Evolutionary conservation across 2,888 invertebrate species (phyloP), one percentile per base, ranked within the genome.

Genomic region (Cancer borealis): DNA sequence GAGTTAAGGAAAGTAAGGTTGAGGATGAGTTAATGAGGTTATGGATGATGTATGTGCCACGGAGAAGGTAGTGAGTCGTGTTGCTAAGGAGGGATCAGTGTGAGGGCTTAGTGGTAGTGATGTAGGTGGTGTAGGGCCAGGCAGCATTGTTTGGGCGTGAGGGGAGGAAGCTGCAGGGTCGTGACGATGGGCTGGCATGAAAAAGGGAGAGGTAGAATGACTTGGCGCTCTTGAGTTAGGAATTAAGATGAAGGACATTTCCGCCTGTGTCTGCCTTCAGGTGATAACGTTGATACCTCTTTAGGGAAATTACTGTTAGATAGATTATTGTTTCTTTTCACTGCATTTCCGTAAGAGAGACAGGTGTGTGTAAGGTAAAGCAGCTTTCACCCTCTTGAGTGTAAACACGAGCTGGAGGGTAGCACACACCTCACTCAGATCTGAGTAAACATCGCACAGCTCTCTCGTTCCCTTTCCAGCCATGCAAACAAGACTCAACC

Each of bases 111-210:
- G 39, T 39, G 39, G 84, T 84, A 26, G n/a, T 79, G 26, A 39
- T 30, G 30, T 30, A 39, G 39, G 3, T 39, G 84, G 30, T 21
- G 12, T 5, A 60, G 60, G 60, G 60, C 39, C 12, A 6, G 84
- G 84, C 39, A 84, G 30, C 84, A 84, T 84, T 84, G 84, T 84
- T 30, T 84, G 39, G 84, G 84, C 12, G 84, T 84, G 39, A 84
- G 39, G 39, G 84, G 84, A 30, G 39, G 30, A 84, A 84, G 26
- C 84, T 39, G 39, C 84, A 39, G 6, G 14, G 26, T 39, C 84
- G 84, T 84, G 84, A 39, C 39, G 84, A 84, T 8, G 39, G 84
- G 39, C 21, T 84, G 10, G 10, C 84, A 12, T 26, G 73, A 26
- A 26, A 73, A 73, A n/a, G 73, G 73, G 10, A 73, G 73, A n/a